These are phyloP conservation scores for Hypena proboscidalis DNA, from an alignment of 2,888 invertebrate species.

Conservation along the genomic window DNA sequence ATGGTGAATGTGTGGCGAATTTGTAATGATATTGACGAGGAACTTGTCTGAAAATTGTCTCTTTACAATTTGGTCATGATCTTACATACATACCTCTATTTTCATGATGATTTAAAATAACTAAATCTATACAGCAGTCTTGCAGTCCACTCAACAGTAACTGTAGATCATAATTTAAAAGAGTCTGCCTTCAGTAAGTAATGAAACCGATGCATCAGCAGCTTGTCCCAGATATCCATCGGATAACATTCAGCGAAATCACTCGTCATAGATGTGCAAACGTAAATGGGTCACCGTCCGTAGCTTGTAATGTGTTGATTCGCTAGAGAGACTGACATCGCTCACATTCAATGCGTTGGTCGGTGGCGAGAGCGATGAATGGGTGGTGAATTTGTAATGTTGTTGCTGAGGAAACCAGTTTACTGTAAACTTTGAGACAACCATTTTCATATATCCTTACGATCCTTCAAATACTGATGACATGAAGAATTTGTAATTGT, in stretches of 20 bases:
- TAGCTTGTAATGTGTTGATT: conserved; percentile 37
- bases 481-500: no score
- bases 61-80: no score
- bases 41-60: background rate
- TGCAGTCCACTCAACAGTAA: no score
- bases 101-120: no score
- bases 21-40: conserved; percentile 3
- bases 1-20: conserved; percentile 9
- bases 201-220: background rate
- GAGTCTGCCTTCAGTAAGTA: no score
- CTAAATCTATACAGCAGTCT: no score
- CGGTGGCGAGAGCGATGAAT: no score
- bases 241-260: conserved; percentile 29
- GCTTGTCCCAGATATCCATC: conserved; percentile 7
- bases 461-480: no score
- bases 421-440: no score
- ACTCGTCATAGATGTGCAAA: conserved; percentile 24
- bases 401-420: conserved; percentile 1
- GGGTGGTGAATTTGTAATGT: conserved; percentile 8
- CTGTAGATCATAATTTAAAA: no score
- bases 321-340: conserved; percentile 32
- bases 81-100: no score
- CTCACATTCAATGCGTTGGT: conserved; percentile 17
- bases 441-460: no score
- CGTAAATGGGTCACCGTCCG: conserved; percentile 39